Evolutionary conservation across 2,888 invertebrate genomes (phyloP).

Genomic region (Dasysyrphus tricinctus): DNA sequence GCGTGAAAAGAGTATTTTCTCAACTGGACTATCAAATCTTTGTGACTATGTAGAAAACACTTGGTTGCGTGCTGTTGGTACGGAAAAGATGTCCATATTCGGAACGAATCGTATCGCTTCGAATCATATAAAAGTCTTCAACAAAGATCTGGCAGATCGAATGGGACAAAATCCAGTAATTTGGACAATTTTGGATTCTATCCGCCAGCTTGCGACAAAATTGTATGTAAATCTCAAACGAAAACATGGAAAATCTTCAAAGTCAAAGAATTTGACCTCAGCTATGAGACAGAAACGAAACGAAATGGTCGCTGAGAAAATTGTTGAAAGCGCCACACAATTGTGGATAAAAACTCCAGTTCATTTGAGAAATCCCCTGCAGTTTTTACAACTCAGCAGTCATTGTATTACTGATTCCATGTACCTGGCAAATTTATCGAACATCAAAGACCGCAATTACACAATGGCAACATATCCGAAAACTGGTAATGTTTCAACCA

Average conservation of each 20-base stretch:
- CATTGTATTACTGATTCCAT: conserved; percentile 78
- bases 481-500: conserved; percentile 2
- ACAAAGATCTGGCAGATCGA: conserved; percentile 76
- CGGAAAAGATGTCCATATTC: conserved; percentile 79
- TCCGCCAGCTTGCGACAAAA: conserved; percentile 77
- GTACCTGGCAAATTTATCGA: conserved; percentile 72
- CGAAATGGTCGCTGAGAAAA: conserved; percentile 76
- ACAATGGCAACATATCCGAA: conserved; percentile 63
- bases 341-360: conserved; percentile 78
- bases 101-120: conserved; percentile 77
- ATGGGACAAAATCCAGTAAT: conserved; percentile 76
- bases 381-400: conserved; percentile 77
- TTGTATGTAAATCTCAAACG: conserved; percentile 74
- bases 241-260: conserved; percentile 57
- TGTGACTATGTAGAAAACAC: conserved; percentile 77
- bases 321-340: conserved; percentile 78
- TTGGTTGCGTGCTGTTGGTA: conserved; percentile 77
- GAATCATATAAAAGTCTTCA: conserved; percentile 77
- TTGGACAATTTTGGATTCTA: conserved; percentile 77
- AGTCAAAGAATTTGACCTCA: conserved; percentile 52
- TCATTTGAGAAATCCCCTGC: conserved; percentile 77
- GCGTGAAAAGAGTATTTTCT: conserved; percentile 77
- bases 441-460: conserved; percentile 70
- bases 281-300: conserved; percentile 63
- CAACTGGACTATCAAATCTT: conserved; percentile 65